Percentiles rank a stretch among this genome's conserved stretches.
Conservation (phyloP, 1,140 invertebrate genomes). For the Diprion similis region DNA sequence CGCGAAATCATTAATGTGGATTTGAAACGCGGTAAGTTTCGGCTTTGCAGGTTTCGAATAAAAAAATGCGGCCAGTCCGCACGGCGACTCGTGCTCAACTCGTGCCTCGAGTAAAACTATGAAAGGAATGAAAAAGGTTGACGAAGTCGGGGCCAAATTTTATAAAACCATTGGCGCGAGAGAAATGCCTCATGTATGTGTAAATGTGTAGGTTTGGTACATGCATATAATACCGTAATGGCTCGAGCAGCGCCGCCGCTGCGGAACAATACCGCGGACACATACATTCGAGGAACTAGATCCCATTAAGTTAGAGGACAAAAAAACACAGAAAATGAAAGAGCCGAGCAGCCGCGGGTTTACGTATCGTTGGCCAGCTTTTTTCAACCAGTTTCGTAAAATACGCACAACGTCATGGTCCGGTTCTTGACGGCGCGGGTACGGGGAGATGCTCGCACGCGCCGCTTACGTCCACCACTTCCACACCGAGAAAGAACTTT, state of each 20-base stretch:
- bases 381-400: constrained; percentile 19
- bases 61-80: no score
- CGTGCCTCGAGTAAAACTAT: constrained; percentile 11
- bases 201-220: background rate
- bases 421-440: background rate
- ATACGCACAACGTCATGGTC: constrained; percentile 17
- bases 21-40: no score
- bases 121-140: background rate
- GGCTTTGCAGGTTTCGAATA: no score
- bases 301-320: constrained; percentile 15
- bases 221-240: background rate
- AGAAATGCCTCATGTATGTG: background rate
- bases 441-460: constrained; percentile 17
- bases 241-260: background rate
- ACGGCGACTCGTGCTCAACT: constrained; percentile 9
- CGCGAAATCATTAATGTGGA: no score
- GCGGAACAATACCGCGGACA: constrained; percentile 8
- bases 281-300: constrained; percentile 18
- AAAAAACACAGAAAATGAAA: constrained; percentile 2
- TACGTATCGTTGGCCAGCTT: constrained; percentile 9
- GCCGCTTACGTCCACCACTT: background rate
- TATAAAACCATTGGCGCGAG: background rate
- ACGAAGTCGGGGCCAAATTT: background rate
- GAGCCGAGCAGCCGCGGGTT: constrained; percentile 6
- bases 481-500: background rate